Evolutionary conservation across 2,797 vertebrate species (phyloP).

Genomic region (Eleutherodactylus coqui): DNA sequence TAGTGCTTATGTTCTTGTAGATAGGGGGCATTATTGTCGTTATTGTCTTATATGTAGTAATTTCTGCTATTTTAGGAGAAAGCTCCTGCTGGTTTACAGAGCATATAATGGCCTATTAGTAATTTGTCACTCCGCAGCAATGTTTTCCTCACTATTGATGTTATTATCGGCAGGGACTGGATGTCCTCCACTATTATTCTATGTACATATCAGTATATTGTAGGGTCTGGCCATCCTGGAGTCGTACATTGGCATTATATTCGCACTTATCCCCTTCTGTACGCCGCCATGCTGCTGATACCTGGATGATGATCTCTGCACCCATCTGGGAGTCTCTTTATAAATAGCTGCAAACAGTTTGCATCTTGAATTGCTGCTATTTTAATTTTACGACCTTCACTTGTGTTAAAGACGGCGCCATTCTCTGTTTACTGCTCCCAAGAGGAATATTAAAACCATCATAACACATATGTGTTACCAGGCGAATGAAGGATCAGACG

Average conservation of each 20-base stretch:
- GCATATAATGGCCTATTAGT: too few relatives aligned
- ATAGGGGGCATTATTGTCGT: too few relatives aligned
- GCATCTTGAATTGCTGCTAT: slow-evolving; percentile 39
- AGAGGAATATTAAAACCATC: slow-evolving; percentile 38
- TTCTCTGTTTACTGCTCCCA: slow-evolving; percentile 47
- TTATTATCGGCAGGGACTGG: too few relatives aligned
- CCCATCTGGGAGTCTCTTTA: slow-evolving; percentile 9
- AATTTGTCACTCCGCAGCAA: too few relatives aligned
- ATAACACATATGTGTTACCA: neutral
- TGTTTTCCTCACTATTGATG: too few relatives aligned
- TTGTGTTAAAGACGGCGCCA: slow-evolving; percentile 53
- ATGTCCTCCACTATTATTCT: neutral
- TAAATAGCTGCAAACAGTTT: neutral
- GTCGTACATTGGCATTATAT: neutral
- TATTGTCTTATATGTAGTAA: too few relatives aligned
- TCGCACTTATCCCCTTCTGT: neutral
- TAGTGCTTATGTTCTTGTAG: too few relatives aligned
- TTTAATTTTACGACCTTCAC: slow-evolving; percentile 50
- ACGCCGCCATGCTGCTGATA: neutral
- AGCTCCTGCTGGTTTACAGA: too few relatives aligned
- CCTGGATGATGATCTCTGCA: neutral
- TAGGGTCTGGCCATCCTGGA: neutral
- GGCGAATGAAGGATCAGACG: neutral
- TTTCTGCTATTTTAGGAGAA: too few relatives aligned
- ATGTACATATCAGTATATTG: neutral